Percentiles rank a stretch among this genome's conserved stretches.
Evolutionary conservation across 2,888 invertebrate genomes (phyloP).

Genomic region (Atethmia centrago): DNA sequence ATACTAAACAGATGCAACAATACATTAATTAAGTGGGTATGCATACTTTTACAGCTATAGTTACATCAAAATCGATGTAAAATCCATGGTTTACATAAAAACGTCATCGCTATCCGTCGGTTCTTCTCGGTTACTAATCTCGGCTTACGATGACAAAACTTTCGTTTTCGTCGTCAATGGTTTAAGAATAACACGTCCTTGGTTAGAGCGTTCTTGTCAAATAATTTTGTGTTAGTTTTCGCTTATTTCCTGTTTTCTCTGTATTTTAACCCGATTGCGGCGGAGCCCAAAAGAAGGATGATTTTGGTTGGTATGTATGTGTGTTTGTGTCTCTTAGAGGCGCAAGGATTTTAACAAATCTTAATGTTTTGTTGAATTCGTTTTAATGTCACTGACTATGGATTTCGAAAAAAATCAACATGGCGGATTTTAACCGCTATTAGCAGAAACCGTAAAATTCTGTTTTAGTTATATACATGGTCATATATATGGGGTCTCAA

Average conservation of each 20-base stretch:
- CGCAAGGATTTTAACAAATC: neutral
- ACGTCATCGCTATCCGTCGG: conserved; percentile 23
- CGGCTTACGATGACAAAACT: conserved; percentile 39
- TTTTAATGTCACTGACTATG: too few species aligned
- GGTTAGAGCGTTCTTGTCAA: conserved; percentile 4
- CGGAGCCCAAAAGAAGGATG: neutral
- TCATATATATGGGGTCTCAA: too few species aligned
- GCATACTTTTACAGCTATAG: conserved; percentile 3
- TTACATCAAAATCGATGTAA: conserved; percentile 17
- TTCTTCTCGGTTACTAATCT: conserved; percentile 29
- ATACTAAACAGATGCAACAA: neutral
- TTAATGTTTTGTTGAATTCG: neutral
- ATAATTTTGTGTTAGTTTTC: conserved; percentile 5
- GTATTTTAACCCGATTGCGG: neutral
- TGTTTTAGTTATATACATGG: too few species aligned
- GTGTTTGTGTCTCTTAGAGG: neutral
- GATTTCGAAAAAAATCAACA: too few species aligned
- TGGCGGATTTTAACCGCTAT: neutral
- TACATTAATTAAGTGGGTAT: neutral
- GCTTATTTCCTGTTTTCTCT: conserved; percentile 12
- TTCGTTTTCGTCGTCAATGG: conserved; percentile 8
- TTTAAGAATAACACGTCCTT: conserved; percentile 37
- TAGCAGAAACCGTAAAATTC: neutral
- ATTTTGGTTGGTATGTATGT: neutral
- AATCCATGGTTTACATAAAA: conserved; percentile 32